Conservation (phyloP, 2,797 vertebrate genomes). For the Coranthus polyacanthus region DNA sequence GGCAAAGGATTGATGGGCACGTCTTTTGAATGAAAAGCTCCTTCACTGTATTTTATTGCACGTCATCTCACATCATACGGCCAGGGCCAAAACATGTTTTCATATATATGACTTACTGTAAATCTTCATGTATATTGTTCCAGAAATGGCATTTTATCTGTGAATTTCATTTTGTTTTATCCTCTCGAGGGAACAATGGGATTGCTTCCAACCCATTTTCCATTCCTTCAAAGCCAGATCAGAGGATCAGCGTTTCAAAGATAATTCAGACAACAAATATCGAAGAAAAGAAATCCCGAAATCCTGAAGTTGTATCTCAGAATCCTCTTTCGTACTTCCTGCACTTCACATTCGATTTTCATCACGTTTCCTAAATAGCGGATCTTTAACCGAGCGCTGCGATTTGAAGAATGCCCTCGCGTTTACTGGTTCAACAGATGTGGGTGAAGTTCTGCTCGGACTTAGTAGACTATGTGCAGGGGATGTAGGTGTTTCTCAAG, state of each 20-base stretch:
- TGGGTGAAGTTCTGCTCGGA: too few relatives aligned
- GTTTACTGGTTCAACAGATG: not conserved
- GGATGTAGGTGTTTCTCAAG: too few relatives aligned
- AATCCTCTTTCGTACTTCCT: too few relatives aligned
- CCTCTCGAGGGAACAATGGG: not conserved
- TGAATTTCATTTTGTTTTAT: slow-evolving; percentile 9
- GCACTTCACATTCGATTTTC: too few relatives aligned
- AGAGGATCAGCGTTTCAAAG: slow-evolving; percentile 25
- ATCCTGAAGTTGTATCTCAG: too few relatives aligned
- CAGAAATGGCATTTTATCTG: slow-evolving; percentile 9
- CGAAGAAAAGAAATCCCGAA: too few relatives aligned
- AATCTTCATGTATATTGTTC: slow-evolving; percentile 17
- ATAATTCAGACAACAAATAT: slow-evolving; percentile 5
- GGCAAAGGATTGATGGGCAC: slow-evolving; percentile 33
- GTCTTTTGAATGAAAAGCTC: slow-evolving; percentile 29
- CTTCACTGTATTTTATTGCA: slow-evolving; percentile 32
- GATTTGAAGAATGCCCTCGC: too few relatives aligned
- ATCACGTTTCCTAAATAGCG: too few relatives aligned
- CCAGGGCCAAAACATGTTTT: slow-evolving; percentile 9
- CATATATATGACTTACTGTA: slow-evolving; percentile 9
- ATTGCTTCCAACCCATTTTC: not conserved
- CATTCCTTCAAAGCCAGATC: slow-evolving; percentile 13
- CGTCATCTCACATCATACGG: slow-evolving; percentile 16
- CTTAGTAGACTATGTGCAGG: too few relatives aligned
- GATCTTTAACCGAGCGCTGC: too few relatives aligned